phyloP scores from a whole-genome alignment of 2,888 invertebrate genomes.

The Sclerodermus sp. region DNA sequence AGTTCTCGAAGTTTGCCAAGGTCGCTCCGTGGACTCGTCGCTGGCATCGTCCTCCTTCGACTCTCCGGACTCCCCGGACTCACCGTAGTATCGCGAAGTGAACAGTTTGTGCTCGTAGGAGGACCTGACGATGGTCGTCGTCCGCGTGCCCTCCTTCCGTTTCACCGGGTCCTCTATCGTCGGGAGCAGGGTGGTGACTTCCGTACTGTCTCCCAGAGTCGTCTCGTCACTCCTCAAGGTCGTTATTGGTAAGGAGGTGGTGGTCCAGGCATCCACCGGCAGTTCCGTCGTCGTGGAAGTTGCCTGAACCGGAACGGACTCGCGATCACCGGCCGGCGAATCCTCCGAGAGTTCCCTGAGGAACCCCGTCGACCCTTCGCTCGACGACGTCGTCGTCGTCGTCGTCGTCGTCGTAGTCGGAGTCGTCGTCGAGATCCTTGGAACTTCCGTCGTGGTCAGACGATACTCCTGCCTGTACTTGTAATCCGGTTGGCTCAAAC shows the following conservation, averaged over 20 bases:
- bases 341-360: conserved; percentile 37
- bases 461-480: conserved; percentile 23
- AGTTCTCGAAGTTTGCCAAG: too few relatives aligned
- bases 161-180: conserved; percentile 15
- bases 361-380: conserved; percentile 16
- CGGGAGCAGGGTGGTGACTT: conserved; percentile 2
- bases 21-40: too few relatives aligned
- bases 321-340: conserved; percentile 32
- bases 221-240: conserved; percentile 15
- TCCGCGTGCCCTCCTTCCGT: conserved; percentile 10
- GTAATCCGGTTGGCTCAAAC: conserved; percentile 35
- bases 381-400: conserved; percentile 7
- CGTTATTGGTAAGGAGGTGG: conserved; percentile 16
- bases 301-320: conserved; percentile 8
- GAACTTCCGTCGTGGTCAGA: neutral
- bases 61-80: neutral
- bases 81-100: neutral
- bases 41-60: neutral
- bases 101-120: neutral
- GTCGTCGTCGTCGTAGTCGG: conserved; percentile 6
- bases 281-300: conserved; percentile 24
- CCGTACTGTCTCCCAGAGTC: neutral
- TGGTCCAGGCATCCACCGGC: conserved; percentile 27
- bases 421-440: conserved; percentile 8
- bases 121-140: conserved; percentile 19